Evolutionary conservation across 37 sponge, comb jelly and placozoan genomes (phyloP).

Genomic region (Bolinopsis microptera): DNA sequence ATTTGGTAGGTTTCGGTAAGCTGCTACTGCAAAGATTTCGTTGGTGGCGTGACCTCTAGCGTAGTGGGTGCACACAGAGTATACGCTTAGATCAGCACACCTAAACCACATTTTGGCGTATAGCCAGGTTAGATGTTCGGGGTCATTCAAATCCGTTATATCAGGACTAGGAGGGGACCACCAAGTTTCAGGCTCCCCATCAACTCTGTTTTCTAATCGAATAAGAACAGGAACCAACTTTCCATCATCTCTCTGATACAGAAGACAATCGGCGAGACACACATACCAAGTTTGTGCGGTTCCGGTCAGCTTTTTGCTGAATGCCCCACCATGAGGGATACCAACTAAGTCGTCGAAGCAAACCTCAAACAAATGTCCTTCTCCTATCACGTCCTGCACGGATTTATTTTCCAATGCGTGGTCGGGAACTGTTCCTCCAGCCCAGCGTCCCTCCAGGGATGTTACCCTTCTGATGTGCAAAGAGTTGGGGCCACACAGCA

Average conservation of each 20-base stretch:
- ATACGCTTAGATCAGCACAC: not conserved
- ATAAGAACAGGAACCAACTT: not conserved
- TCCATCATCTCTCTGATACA: not conserved
- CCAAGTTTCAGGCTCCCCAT: not conserved
- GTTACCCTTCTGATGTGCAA: not conserved
- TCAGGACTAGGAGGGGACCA: not conserved
- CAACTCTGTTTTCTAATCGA: not conserved
- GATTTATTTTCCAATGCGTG: not conserved
- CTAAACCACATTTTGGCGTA: conserved; percentile 4
- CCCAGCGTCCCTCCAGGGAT: not conserved
- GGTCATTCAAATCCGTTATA: not conserved
- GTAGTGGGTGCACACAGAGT: not conserved
- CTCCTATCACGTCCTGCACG: not conserved
- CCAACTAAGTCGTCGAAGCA: not conserved
- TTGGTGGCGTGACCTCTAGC: not conserved
- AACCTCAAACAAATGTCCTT: not conserved
- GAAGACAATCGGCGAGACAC: not conserved
- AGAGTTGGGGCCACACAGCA: not conserved
- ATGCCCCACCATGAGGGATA: not conserved
- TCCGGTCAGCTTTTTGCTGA: conserved; percentile 14
- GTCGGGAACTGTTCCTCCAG: not conserved
- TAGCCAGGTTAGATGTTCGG: not conserved
- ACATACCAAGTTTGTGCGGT: not conserved
- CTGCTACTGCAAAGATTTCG: not conserved
- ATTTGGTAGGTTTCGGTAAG: conserved; percentile 5